phyloP scores from a whole-genome alignment of 1,140 invertebrate species.

The Copidosoma floridanum region DNA sequence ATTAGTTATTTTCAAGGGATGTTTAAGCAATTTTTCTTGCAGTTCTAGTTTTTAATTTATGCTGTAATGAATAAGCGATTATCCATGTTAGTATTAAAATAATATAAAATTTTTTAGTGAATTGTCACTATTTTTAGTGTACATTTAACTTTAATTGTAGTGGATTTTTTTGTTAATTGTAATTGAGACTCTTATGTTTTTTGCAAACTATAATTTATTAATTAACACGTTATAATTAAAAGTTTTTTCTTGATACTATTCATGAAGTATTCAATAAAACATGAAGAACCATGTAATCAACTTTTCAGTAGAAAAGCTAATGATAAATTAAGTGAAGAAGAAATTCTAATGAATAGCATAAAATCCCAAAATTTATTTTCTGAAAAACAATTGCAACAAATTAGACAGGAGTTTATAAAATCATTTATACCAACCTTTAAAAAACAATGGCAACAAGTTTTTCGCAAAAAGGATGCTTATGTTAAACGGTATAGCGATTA shows the following conservation, averaged over 20 bases:
- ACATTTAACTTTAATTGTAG: not conserved
- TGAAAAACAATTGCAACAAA: slow-evolving; percentile 6
- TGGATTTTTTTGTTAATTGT: not conserved
- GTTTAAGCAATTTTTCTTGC: no score
- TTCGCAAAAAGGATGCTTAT: no score
- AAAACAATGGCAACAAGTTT: no score
- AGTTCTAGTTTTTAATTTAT: no score
- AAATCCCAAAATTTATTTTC: not conserved
- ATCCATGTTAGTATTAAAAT: not conserved
- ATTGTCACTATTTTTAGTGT: not conserved
- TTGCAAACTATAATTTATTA: not conserved
- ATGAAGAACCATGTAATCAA: slow-evolving; percentile 2
- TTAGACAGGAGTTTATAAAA: not conserved
- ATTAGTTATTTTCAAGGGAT: no score
- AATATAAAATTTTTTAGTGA: not conserved
- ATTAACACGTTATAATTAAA: no score
- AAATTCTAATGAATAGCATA: not conserved
- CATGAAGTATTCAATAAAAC: not conserved
- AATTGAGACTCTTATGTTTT: slow-evolving; percentile 1
- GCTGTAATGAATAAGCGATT: not conserved
- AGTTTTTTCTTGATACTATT: no score
- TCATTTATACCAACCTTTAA: no score
- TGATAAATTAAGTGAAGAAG: not conserved
- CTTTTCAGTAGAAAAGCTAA: not conserved
- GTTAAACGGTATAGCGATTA: not conserved